A percentile compares a stretch with the other conserved stretches of the same genome.
Conservation (phyloP, 1,140 invertebrate species). For the Littorina saxatilis region DNA sequence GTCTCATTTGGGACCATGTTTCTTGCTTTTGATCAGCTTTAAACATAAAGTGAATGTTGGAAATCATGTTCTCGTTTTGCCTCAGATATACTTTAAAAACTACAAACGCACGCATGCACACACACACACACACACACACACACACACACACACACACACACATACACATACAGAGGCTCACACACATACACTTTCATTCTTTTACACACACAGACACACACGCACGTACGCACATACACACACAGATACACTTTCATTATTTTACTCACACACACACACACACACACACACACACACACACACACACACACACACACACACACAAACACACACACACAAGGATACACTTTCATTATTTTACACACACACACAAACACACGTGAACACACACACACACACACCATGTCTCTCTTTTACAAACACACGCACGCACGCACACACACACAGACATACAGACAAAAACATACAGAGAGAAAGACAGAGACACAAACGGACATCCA, state of each 20-base stretch:
- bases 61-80: too few relatives aligned
- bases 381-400: not conserved
- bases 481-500: too few relatives aligned
- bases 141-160: not conserved
- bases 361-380: slow-evolving; percentile 19
- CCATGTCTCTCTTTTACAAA: not conserved
- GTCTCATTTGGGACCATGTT: too few relatives aligned
- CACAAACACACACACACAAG: too few relatives aligned
- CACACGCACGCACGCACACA: slow-evolving; percentile 13
- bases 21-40: too few relatives aligned
- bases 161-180: not conserved
- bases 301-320: not conserved
- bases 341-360: not conserved
- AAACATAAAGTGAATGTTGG: too few relatives aligned
- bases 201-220: slow-evolving; percentile 5
- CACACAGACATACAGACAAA: slow-evolving; percentile 21
- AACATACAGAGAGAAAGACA: too few relatives aligned
- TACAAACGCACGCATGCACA: not conserved
- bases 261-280: slow-evolving; percentile 1
- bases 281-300: slow-evolving; percentile 12
- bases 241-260: not conserved
- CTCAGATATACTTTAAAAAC: too few relatives aligned
- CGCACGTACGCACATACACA: slow-evolving; percentile 7
- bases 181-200: too few relatives aligned
- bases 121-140: slow-evolving; percentile 13